Evolutionary conservation across 2,797 vertebrate genomes (phyloP).

Genomic region (Poeciliopsis paucimaculata): DNA sequence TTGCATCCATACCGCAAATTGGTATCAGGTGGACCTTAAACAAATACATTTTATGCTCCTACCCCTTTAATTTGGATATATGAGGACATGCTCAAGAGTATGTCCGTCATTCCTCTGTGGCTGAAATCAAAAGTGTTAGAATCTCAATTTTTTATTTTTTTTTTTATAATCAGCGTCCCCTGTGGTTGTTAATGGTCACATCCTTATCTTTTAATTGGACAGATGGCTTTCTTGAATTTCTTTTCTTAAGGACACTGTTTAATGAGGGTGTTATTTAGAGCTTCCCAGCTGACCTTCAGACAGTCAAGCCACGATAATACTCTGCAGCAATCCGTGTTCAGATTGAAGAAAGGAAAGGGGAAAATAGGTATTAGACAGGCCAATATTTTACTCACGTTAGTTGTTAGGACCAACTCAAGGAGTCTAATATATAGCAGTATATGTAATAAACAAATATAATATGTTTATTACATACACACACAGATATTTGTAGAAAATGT

Average conservation of each 20-base stretch:
- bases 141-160: conserved; percentile 20
- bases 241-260: conserved; percentile 66
- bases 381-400: background rate
- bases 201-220: conserved; percentile 78
- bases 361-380: background rate
- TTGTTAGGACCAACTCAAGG: background rate
- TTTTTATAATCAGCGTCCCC: conserved; percentile 50
- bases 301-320: conserved; percentile 32
- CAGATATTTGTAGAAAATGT: no score
- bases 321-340: conserved; percentile 24
- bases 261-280: conserved; percentile 67
- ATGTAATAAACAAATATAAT: background rate
- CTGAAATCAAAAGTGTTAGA: conserved; percentile 61
- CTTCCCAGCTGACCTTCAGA: conserved; percentile 65
- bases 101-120: conserved; percentile 25
- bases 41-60: conserved; percentile 3
- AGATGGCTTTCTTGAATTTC: conserved; percentile 60
- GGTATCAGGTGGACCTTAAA: background rate
- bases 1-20: conserved; percentile 1
- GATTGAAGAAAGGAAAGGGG: conserved; percentile 12
- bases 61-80: conserved; percentile 37
- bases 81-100: conserved; percentile 3
- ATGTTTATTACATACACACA: background rate
- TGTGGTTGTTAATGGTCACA: conserved; percentile 67
- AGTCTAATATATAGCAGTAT: background rate